These are phyloP conservation scores for Syndactyla subalaris DNA, from an alignment of 2,797 vertebrate genomes.

Conservation along the genomic window DNA sequence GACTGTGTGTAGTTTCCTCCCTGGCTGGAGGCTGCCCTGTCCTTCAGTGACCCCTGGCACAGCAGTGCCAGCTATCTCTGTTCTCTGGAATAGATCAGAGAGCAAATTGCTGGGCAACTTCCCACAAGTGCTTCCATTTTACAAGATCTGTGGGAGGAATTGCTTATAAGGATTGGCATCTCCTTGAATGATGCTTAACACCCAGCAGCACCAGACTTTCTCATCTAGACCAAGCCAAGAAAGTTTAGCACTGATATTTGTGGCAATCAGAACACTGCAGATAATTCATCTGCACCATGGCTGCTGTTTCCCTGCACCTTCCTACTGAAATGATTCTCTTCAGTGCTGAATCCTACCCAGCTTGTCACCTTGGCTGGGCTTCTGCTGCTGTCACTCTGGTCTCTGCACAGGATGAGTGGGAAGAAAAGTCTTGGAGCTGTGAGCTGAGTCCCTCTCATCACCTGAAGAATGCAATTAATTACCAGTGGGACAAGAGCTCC, in stretches of 20 bases:
- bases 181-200: not conserved
- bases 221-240: slow-evolving; percentile 13
- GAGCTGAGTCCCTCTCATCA: not conserved
- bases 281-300: not conserved
- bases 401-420: not conserved
- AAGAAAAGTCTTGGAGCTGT: not conserved
- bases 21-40: not conserved
- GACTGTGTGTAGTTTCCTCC: not conserved
- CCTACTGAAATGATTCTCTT: not conserved
- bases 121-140: slow-evolving; percentile 52
- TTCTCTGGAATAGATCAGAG: not conserved
- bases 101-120: not conserved
- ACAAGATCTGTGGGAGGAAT: slow-evolving; percentile 31
- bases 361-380: not conserved
- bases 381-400: not conserved
- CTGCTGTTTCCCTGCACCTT: not conserved
- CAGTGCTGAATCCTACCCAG: not conserved
- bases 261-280: not conserved
- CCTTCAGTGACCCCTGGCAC: not conserved
- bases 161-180: not conserved
- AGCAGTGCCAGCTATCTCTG: not conserved
- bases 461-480: not conserved
- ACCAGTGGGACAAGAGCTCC: not conserved
- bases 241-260: not conserved
- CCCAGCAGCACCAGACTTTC: not conserved